Evolutionary conservation across 2,888 invertebrate species (phyloP).

Genomic region (Zonitis immaculata): DNA sequence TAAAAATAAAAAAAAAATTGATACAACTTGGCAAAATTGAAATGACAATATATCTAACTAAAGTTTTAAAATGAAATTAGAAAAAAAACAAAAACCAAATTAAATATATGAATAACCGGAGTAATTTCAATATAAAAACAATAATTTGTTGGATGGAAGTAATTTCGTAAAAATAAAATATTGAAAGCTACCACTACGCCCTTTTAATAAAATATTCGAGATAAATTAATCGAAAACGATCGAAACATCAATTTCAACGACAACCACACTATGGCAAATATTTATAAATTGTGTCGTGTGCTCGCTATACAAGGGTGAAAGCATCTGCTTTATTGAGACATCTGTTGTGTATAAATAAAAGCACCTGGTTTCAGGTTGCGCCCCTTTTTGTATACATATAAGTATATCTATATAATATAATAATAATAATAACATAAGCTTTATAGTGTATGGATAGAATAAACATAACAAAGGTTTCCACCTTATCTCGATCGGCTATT

Average conservation of each 20-base stretch:
- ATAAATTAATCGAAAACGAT: no score
- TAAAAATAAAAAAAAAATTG: no score
- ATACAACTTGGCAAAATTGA: no score
- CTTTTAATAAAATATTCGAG: background rate
- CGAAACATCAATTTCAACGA: constrained; percentile 10
- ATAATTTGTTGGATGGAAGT: no score
- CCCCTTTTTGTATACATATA: constrained; percentile 2
- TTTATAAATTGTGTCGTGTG: constrained; percentile 14
- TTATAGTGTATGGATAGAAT: background rate
- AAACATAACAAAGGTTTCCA: constrained; percentile 12
- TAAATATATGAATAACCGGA: no score
- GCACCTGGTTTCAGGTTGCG: constrained; percentile 18
- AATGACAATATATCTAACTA: no score
- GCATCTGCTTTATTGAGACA: constrained; percentile 18
- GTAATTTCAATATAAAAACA: no score
- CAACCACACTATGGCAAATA: constrained; percentile 10
- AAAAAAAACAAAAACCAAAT: no score
- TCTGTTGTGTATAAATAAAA: constrained; percentile 9
- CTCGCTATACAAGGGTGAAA: background rate
- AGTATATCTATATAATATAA: background rate
- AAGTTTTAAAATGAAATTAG: no score
- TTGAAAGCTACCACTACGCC: no score
- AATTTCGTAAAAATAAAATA: no score
- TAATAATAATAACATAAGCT: no score
- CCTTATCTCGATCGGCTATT: constrained; percentile 16